These are phyloP conservation scores for Bradypodion pumilum DNA, from an alignment of 2,797 vertebrate species.

Conservation along the genomic window DNA sequence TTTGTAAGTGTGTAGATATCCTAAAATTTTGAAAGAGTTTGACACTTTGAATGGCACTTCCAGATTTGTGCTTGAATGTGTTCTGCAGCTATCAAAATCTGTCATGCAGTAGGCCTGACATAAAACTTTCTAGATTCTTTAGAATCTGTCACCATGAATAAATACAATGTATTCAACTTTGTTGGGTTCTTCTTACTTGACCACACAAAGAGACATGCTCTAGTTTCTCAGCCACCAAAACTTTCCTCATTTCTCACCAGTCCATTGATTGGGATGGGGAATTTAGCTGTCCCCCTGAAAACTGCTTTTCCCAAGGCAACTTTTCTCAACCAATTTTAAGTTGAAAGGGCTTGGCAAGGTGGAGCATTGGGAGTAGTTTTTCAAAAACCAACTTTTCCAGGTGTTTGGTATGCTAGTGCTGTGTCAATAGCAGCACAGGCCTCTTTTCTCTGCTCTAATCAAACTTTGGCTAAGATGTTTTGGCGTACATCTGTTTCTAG, in stretches of 20 bases:
- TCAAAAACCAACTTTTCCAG: too few species aligned
- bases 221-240: neutral
- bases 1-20: slow-evolving; percentile 18
- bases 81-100: slow-evolving; percentile 63
- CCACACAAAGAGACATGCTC: accelerated
- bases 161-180: slow-evolving; percentile 73
- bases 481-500: neutral
- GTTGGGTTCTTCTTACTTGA: slow-evolving; percentile 43
- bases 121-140: slow-evolving; percentile 75
- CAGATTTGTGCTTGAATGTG: slow-evolving; percentile 66
- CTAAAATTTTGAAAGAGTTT: slow-evolving; percentile 56
- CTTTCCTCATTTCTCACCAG: neutral
- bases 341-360: neutral
- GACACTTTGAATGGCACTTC: slow-evolving; percentile 57
- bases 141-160: slow-evolving; percentile 74
- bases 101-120: slow-evolving; percentile 71
- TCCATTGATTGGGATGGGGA: accelerated
- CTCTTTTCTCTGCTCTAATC: neutral
- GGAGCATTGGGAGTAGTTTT: too few species aligned
- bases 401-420: neutral
- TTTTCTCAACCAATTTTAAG: too few species aligned
- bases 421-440: neutral
- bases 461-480: neutral
- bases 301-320: too few species aligned
- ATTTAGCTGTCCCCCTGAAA: too few species aligned